Evolutionary conservation across 2,113 vertebrate species (phyloP), one percentile per base, ranked within the genome.

Genomic region (Nematolebias whitei): DNA sequence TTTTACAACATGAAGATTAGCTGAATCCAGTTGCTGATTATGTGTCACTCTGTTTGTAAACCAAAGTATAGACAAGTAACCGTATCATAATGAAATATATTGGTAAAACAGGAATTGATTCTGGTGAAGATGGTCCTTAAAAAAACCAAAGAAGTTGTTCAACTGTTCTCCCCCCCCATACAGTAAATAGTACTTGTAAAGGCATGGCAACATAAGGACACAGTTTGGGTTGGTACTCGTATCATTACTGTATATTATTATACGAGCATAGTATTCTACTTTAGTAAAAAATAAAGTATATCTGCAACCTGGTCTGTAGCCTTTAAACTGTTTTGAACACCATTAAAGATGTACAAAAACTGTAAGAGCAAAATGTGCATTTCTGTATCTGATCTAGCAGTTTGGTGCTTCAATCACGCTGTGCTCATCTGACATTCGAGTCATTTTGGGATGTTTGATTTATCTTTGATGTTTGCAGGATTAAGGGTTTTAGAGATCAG

Each of bases 401-500:
- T 12, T 14, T 12, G 26, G 6, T 56, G 23, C 58, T 29, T 59
- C 49, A 5, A 23, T 48, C 35, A 66, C 52, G 8, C 18, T 12
- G 9, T 62, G 50, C 47, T 56, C 8, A 51, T 47, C 51, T 56
- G 55, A 38, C 38, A 58, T 3, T 51, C 18, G 5, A 63, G 18
- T 41, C 66, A 47, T 68, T 62, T 64, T 54, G 35, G 55, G 26
- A 54, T 47, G 53, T 76, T 61, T 71, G 71, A 82, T 85, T 84
- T 76, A 76, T 81, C 83, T 83, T 75, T 58, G 70, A 79, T 88
- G 74, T 71, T 26, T 69, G 59, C 26, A 23, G 83, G 89, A 91
- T 91, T 88, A 87, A 23, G 18, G 44, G 64, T 76, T 87, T 87
- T 67, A 89, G 74, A 80, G 86, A 87, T 88, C 71, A 87, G 45